Evolutionary conservation across 2,888 invertebrate species (phyloP).

Genomic region (Xestoiulus laeticollis): DNA sequence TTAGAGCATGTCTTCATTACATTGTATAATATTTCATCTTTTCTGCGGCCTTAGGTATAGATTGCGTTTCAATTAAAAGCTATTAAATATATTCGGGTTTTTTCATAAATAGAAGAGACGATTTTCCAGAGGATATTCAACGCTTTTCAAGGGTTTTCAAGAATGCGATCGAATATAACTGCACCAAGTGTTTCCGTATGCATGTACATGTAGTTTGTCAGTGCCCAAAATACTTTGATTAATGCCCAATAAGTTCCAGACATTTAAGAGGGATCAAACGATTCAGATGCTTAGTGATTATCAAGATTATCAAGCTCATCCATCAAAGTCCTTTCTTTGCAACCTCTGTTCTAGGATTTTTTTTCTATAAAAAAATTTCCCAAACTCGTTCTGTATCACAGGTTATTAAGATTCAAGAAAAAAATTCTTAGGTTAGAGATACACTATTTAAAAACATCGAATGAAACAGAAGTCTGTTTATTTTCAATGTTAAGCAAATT

Average conservation of each 20-base stretch:
- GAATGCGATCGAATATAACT: background rate
- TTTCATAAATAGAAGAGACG: background rate
- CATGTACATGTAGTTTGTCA: background rate
- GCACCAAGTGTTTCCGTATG: background rate
- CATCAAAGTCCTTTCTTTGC: background rate
- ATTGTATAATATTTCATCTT: background rate
- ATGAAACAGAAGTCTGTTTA: background rate
- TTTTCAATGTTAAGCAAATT: background rate
- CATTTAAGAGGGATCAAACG: background rate
- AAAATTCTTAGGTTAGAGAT: background rate
- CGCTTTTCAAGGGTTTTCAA: background rate
- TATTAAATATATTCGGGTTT: background rate
- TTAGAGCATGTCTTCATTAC: background rate
- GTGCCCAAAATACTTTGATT: background rate
- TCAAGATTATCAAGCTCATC: constrained; percentile 7
- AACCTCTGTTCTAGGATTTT: background rate
- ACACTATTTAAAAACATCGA: background rate
- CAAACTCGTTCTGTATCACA: background rate
- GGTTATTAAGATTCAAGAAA: background rate
- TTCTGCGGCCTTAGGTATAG: background rate
- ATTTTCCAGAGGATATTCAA: background rate
- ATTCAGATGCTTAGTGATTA: background rate
- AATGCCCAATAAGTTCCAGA: background rate
- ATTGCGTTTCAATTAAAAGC: background rate
- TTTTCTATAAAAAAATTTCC: background rate